Evolutionary conservation across 2,888 invertebrate species (phyloP), one percentile per base, ranked within the genome.

Genomic region (Caenorhabditis panamensis): DNA sequence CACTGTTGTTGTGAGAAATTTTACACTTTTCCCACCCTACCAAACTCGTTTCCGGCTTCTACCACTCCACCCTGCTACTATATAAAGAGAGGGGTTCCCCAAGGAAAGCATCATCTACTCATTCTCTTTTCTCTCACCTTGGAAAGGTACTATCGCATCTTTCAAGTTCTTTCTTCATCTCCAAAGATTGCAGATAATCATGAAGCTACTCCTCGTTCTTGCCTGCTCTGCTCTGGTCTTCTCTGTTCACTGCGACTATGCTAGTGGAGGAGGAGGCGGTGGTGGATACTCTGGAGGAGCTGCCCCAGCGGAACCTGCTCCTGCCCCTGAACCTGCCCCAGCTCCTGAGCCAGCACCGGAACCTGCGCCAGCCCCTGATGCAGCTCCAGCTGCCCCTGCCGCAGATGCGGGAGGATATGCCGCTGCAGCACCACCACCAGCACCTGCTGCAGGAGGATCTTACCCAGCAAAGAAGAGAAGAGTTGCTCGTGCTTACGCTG

Each of bases 161-260:
- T n/a, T n/a, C n/a, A n/a, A n/a, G n/a, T n/a, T n/a, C n/a, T n/a
- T n/a, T n/a, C n/a, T n/a, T n/a, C n/a, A n/a, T n/a, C n/a, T n/a
- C n/a, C n/a, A n/a, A n/a, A n/a, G n/a, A n/a, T n/a, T n/a, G n/a
- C n/a, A n/a, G n/a, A n/a, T n/a, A n/a, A n/a, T n/a, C n/a, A 75
- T 75, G 75, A 75, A 75, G 11, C 41, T 71, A 20, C 22, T 75
- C 18, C 13, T 66, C 31, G 0, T 75, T n/a, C 24, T 75, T 8
- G 44, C 53, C 18, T 13, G 24, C 44, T 66, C 51, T 20, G 26
- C 44, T 51, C 16, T 66, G 13, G 22, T 53, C 26, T 64, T 53
- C 66, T 61, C 53, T 6, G 75, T 66, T 24, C 24, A 75, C 11
- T 59, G 75, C 53, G 66, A 64, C 16, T 64, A 64, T 51, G 63